Evolutionary conservation across 1,140 invertebrate genomes (phyloP), one percentile per base, ranked within the genome.

Genomic region (Leptinotarsa texana): DNA sequence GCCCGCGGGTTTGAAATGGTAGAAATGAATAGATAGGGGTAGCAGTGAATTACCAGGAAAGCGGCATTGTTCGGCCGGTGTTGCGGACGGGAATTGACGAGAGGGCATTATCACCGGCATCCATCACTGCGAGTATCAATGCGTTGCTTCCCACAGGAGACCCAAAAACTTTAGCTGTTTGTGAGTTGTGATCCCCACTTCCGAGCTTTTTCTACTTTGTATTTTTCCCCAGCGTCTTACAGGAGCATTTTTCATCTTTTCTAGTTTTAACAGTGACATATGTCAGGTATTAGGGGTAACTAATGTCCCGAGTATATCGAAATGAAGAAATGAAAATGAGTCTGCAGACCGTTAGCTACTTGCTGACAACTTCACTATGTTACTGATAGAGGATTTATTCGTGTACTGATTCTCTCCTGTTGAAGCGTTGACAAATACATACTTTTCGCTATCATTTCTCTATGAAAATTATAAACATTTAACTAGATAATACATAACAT

Each of bases 31-130:
- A 83, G 82, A 84, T 82, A 82, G 82, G 82, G 81, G 81, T 79
- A 81, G 79, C 76, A 82, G 81, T 82, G 82, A 82, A 82, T 82
- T 82, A 83, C 78, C 79, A 81, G 82, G 79, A 77, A 79, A 78
- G 74, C 79, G 82, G 83, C 82, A 84, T 84, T 84, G 83, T 83
- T 82, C 83, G 82, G 80, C 80, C 80, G 80, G 80, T 83, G 83
- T 80, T 83, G 81, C 81, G 82, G 85, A 86, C 84, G 83, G 82
- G 85, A 81, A 86, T 86, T 85, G 84, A 85, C 84, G 85, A 85
- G 81, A 81, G 82, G 81, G 82, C 82, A 85, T 86, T 86, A 86
- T 86, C 84, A 81, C 84, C 77, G 75, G 76, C 83, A 86, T 86
- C 82, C 82, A 84, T 86, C 84, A 86, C 82, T 77, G 76, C 82